phyloP scores from a whole-genome alignment of 2,888 invertebrate genomes.

The Apamea crenata region DNA sequence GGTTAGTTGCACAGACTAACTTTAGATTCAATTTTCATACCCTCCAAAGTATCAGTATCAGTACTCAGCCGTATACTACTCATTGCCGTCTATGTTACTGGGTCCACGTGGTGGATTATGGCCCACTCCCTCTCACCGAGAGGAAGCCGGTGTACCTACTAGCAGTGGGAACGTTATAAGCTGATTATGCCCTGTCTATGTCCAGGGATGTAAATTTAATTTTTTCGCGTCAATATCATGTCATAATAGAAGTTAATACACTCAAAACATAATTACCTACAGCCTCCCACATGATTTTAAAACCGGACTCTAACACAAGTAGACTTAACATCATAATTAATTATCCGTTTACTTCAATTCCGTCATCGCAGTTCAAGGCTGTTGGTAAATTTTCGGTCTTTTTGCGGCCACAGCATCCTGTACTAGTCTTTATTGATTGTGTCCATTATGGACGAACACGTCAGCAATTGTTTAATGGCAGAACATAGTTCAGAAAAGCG shows the following conservation, averaged over 20 bases:
- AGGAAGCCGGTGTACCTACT: too few relatives aligned
- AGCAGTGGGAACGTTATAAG: too few relatives aligned
- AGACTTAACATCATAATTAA: slow-evolving; percentile 41
- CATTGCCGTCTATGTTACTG: too few relatives aligned
- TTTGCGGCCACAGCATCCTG: slow-evolving; percentile 36
- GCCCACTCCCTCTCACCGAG: too few relatives aligned
- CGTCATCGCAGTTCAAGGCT: slow-evolving; percentile 57
- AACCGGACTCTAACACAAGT: slow-evolving; percentile 42
- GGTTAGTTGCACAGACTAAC: background rate
- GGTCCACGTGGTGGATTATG: too few relatives aligned
- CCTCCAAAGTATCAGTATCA: background rate
- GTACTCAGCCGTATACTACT: background rate
- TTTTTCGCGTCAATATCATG: background rate
- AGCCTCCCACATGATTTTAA: slow-evolving; percentile 33
- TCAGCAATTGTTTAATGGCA: slow-evolving; percentile 50
- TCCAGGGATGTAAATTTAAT: background rate
- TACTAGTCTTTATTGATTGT: slow-evolving; percentile 32
- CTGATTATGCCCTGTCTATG: too few relatives aligned
- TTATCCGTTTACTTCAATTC: slow-evolving; percentile 47
- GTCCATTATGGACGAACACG: slow-evolving; percentile 16
- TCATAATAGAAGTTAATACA: slow-evolving; percentile 12
- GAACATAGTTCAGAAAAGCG: slow-evolving; percentile 29
- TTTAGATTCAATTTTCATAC: slow-evolving; percentile 2
- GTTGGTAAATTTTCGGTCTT: slow-evolving; percentile 36
- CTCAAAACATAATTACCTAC: slow-evolving; percentile 12